Evolutionary conservation across 2,888 invertebrate species (phyloP).

Genomic region (Lithosia quadra): DNA sequence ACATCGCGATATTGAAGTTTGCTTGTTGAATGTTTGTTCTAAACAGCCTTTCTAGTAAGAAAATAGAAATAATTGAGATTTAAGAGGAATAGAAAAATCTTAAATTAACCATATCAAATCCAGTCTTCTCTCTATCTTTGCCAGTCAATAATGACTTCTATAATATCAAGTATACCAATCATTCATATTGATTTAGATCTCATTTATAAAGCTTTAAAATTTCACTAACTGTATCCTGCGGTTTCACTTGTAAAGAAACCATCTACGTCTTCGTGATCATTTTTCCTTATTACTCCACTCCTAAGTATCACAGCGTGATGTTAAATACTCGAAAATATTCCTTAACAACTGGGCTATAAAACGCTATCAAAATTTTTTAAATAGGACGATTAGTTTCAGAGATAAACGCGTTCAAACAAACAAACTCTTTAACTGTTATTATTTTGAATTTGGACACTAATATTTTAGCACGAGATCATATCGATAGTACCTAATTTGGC

Average conservation of each 20-base stretch:
- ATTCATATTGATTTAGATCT: not conserved
- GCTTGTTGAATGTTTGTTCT: not conserved
- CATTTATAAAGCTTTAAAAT: not conserved
- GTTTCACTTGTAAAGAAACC: not conserved
- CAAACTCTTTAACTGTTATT: not conserved
- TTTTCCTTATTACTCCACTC: not conserved
- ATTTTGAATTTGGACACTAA: not conserved
- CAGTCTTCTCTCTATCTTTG: not conserved
- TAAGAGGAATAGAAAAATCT: not conserved
- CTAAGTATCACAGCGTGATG: not conserved
- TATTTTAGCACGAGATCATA: conserved; percentile 11
- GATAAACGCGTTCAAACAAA: not conserved
- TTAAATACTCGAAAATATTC: not conserved
- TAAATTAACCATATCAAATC: not conserved
- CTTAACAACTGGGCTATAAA: not conserved
- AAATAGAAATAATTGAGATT: not conserved
- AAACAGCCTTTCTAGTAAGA: not conserved
- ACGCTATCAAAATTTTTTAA: not conserved
- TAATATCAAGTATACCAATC: not conserved
- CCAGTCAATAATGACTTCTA: conserved; percentile 8
- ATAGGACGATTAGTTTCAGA: not conserved
- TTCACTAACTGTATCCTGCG: not conserved
- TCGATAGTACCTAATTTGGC: conserved; percentile 10
- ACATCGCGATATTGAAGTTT: not conserved
- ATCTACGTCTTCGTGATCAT: not conserved